Conservation (phyloP, 2,888 invertebrate species). For the Mantis religiosa region DNA sequence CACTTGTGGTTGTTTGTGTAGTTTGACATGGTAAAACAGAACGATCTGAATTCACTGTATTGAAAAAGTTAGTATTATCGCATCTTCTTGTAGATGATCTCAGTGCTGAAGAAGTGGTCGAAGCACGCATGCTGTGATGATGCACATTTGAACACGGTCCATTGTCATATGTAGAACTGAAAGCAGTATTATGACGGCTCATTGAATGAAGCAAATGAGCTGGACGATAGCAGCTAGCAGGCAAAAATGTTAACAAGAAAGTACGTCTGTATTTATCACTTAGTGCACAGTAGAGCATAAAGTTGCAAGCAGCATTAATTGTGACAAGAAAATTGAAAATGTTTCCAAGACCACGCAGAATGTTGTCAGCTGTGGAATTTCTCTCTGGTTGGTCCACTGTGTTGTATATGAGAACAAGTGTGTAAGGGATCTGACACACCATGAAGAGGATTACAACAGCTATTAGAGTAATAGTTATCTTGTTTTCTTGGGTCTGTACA, state of each 20-base stretch:
- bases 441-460: conserved; percentile 71
- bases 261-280: conserved; percentile 69
- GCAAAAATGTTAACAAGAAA: conserved; percentile 40
- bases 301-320: conserved; percentile 71
- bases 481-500: conserved; percentile 58
- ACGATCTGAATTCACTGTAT: background rate
- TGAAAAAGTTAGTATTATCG: background rate
- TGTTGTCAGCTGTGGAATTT: conserved; percentile 37
- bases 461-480: conserved; percentile 72
- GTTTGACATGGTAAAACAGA: background rate
- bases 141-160: background rate
- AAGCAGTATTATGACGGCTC: conserved; percentile 1
- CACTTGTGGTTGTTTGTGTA: background rate
- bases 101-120: background rate
- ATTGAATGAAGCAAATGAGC: background rate
- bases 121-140: background rate
- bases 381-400: conserved; percentile 38
- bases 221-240: conserved; percentile 31
- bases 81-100: background rate
- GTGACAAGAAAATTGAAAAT: conserved; percentile 66
- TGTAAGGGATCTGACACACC: conserved; percentile 68
- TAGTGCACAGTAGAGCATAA: conserved; percentile 71
- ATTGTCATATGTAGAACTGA: conserved; percentile 4
- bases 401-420: conserved; percentile 54
- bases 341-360: conserved; percentile 59